These are phyloP conservation scores for Sternotherus odoratus DNA, from an alignment of 2,797 vertebrate species.

Conservation along the genomic window DNA sequence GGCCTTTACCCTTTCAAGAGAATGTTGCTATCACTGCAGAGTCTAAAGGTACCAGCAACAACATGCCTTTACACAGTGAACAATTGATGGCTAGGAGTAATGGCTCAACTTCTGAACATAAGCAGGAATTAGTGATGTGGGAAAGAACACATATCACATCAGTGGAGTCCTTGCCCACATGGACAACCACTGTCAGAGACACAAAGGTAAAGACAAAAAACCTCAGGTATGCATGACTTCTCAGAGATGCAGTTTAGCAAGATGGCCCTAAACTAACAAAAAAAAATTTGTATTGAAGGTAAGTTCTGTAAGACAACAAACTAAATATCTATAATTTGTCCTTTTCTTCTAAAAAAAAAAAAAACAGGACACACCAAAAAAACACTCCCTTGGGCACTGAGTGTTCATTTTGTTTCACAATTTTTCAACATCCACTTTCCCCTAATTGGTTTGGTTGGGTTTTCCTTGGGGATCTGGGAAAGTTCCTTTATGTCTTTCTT, in stretches of 20 bases:
- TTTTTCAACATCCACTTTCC: not conserved
- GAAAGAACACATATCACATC: constrained; percentile 9
- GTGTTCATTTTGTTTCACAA: not conserved
- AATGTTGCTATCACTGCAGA: constrained; percentile 17
- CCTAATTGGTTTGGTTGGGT: not conserved
- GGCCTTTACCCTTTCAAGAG: not conserved
- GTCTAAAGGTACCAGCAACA: constrained; percentile 33
- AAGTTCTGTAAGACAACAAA: not conserved
- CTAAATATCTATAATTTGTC: not conserved
- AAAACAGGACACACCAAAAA: too few species aligned
- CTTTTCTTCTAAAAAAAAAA: not conserved
- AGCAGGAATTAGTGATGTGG: constrained; percentile 58
- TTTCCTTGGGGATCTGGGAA: not conserved
- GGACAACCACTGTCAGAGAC: not conserved
- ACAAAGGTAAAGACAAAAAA: constrained; percentile 3
- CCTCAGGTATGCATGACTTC: not conserved
- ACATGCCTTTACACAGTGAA: constrained; percentile 42
- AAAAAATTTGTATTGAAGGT: not conserved
- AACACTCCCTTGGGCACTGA: too few species aligned
- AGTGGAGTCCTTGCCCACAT: not conserved
- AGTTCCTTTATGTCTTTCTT: constrained; percentile 9
- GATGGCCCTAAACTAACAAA: not conserved
- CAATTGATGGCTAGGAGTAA: constrained; percentile 24
- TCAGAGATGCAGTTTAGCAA: not conserved
- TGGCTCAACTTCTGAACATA: constrained; percentile 49